Base-by-base conservation (phyloP, 37 sponge, comb jelly and placozoan genomes). In the Halisarca cf. caerulea region DNA sequence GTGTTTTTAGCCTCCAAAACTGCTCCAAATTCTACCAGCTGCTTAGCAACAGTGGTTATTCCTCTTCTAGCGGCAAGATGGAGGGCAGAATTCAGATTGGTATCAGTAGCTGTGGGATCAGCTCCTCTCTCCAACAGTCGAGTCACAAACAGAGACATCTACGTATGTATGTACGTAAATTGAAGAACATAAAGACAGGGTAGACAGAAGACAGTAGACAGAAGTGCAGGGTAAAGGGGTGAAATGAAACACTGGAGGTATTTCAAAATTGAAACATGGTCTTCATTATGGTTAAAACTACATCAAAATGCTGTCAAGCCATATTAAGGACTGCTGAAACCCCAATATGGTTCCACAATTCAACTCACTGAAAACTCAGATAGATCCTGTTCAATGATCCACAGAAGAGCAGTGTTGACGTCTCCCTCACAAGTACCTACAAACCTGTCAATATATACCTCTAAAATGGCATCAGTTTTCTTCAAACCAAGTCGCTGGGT, bases 381-480 rank as follows among this genome's bases (percentile, higher is more conserved):
- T 11, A 86, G 18, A 23, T 80, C 69, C 51, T 79, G 86, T 0
- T 40, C 0, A 57, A 86, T 54, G 6, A 86, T 34, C 81, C 87
- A 86, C 27, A 86, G 51, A 11, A 86, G 71, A 17, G 73, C 61
- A 37, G 61, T 25, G 45, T 81, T 60, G 7, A 47, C 38, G 24
- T 41, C 33, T 5, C 81, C 81, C 20, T 40, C 30, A 39, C 42
- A 74, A 18, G 21, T 59, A 3, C 54, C 70, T 8, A 74, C 85
- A 60, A 80, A 58, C 17, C 54, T 68, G 32, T 89, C 90, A 23
- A 78, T 71, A 78, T 81, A 89, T 58, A 85, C 85, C 36, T 89
- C 90, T 58, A 89, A 43, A 37, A 89, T 81, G 35, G 90, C 90
- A 25, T 89, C 90, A 2, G 84, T 72, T 45, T 69, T 66, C 30